Conservation (phyloP, 1,140 invertebrate species). For the Psilanteris sp. region DNA sequence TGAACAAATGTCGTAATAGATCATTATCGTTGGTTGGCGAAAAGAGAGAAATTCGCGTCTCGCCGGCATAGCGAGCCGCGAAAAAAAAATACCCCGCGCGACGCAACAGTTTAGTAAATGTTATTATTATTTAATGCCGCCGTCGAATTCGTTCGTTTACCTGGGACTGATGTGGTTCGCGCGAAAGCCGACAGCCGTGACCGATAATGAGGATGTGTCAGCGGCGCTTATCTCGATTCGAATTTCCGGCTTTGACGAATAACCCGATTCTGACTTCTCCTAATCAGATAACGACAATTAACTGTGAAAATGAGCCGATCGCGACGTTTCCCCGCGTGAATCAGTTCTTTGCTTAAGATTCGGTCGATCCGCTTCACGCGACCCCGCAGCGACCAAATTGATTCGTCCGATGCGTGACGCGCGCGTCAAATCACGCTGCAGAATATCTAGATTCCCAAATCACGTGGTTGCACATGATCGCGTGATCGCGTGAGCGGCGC, state of each 20-base stretch:
- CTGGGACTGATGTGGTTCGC: conserved; percentile 22
- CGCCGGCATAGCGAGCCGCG: conserved; percentile 8
- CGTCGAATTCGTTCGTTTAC: conserved; percentile 48
- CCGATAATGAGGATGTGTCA: conserved; percentile 56
- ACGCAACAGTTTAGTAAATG: conserved; percentile 31
- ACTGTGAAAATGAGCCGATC: conserved; percentile 4
- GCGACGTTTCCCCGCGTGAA: not conserved
- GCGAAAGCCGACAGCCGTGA: conserved; percentile 45
- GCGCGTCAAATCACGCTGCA: conserved; percentile 2
- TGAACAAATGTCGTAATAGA: conserved; percentile 57
- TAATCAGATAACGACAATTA: not conserved
- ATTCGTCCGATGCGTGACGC: not conserved
- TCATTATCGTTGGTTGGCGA: conserved; percentile 53
- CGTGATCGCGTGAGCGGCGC: conserved; percentile 43
- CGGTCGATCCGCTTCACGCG: too few relatives aligned
- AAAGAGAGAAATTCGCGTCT: conserved; percentile 56
- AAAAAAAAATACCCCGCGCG: conserved; percentile 26
- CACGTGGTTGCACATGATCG: conserved; percentile 20
- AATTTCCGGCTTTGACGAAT: conserved; percentile 45
- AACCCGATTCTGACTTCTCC: conserved; percentile 12
- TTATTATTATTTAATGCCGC: conserved; percentile 59
- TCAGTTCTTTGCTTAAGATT: too few relatives aligned
- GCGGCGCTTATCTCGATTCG: conserved; percentile 30
- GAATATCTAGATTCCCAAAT: conserved; percentile 1
- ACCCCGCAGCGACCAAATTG: not conserved